Base-by-base conservation (phyloP, 2,888 invertebrate species). In the Drosophila borealis region DNA sequence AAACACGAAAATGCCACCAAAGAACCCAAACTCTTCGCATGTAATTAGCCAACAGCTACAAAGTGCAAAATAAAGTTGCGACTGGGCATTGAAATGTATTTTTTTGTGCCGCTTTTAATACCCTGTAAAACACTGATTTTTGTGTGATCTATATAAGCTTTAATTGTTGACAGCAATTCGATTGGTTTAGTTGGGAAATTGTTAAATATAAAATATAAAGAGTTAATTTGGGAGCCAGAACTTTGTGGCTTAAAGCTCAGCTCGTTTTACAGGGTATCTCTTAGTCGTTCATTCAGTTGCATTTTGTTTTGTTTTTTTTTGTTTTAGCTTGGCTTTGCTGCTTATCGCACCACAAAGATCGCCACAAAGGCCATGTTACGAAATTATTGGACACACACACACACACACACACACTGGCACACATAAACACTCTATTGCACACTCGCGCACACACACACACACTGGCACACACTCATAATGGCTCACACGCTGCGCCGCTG, bases 281-380 rank as follows among this genome's bases (percentile, higher is more conserved):
- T 2, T 0, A 25, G 51, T 60, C 59, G 33, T n/a, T 41, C 33
- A 54, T 6, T 21, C 13, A 11, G 21, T 25, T 36, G 63, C 57
- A 11, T 11, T 55, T 59, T 9, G 19, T 1, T 33, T 41, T 48
- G 46, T 56, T 48, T 70, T 29, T 0, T 33, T 45, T 48, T 50
- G 50, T 48, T 70, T 69, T 37, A 45, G 65, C 55, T 56, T 46
- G 62, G 65, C 53, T 69, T 59, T 64, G 29, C 29, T 50, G 68
- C 68, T 81, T 88, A 89, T 89, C 89, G 75, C 73, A 51, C 65
- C 65, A 65, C 81, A 78, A 70, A 76, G 80, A 89, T 88, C 89
- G 87, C 88, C 85, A 77, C 82, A 88, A 89, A 89, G 89, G 88
- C 88, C 89, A 89, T 84, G 88, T 89, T 89, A 88, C 86, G 86